Evolutionary conservation across 2,113 vertebrate species (phyloP), one percentile per base, ranked within the genome.

Genomic region (Corydoras maculifer): DNA sequence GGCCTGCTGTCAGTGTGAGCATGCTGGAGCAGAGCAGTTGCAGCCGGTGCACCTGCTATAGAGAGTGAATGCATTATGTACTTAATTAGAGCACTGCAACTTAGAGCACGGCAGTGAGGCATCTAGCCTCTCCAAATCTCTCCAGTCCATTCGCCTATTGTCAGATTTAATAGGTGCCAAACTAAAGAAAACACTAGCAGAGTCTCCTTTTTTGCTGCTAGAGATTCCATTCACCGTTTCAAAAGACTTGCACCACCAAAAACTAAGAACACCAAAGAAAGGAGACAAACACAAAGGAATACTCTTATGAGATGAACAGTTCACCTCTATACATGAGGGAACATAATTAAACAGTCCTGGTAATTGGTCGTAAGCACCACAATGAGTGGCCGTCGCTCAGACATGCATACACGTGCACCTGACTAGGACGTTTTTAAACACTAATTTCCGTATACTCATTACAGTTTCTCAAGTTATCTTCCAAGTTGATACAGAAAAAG

Each of bases 61-160:
- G 92, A 92, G 91, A 90, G 94, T 97, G 93, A 98, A 97, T 97
- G 94, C 93, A 95, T 95, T 94, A 95, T 95, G 94, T 92, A 95
- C 92, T 98, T 98, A 99, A 99, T 98, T 99, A 95, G 93, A 93
- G 94, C 93, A 93, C 93, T 94, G 93, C 93, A 98, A 98, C 93
- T 96, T 96, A 92, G 84, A 85, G 81, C 75, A 74, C 31, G 57
- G 59, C 58, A 68, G 91, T 64, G 91, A 94, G 91, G 93, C 93
- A 94, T 95, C 93, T 93, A 94, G 88, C 93, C 94, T 94, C 97
- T 98, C 95, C 92, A 94, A 92, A 96, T 96, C 97, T 97, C 94
- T 98, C 95, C 94, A 98, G 92, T 93, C 93, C 92, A 97, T 95
- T 99, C 94, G 87, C 91, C 93, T 90, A 96, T 99, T 99, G 96